Base-by-base conservation (phyloP, 2,888 invertebrate genomes). In the Parascotia fuliginaria region DNA sequence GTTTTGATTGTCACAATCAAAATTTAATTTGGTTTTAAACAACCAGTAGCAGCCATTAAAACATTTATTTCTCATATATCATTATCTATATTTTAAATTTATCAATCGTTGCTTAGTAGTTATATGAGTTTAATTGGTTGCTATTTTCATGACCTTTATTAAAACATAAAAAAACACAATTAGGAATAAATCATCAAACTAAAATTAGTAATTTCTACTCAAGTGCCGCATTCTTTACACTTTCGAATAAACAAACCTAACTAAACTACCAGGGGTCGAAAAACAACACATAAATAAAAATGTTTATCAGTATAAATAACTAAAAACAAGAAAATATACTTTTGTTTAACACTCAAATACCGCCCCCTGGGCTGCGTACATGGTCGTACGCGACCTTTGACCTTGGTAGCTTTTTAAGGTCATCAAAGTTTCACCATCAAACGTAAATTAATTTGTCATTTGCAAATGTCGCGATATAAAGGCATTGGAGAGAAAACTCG, bases 401-500 rank as follows among this genome's bases (percentile, higher is more conserved):
- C 41, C 47, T 39, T 15, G 3, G 13, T 11, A 1, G 3, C 15
- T 47, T 28, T 41, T 29, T 31, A 28, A 16, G 36, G 36, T 37
- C 31, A 37, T 36, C 19, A 41, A 31, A 15, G 15, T 28, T 40
- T 31, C 14, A 16, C 22, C 14, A 24, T 19, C 11, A 46, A 47
- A 28, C 33, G 31, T 29, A 36, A 34, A 46, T 40, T 22, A 34
- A 19, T 29, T 39, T 24, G 28, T 22, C 11, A 3, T 11, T 41
- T 36, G 29, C 34, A 19, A 33, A 46, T 46, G 40, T 41, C 14
- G 34, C 34, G 9, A 29, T 34, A 13, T 16, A 29, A 15, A 37
- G 16, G 50, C 55, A 50, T 56, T 63, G 64, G 65, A 64, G 60
- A 63, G 65, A 65, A 65, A 68, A 65, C 65, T 59, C 59, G 66